Conservation (phyloP, 1,140 invertebrate species). For the Sinella curviseta region DNA sequence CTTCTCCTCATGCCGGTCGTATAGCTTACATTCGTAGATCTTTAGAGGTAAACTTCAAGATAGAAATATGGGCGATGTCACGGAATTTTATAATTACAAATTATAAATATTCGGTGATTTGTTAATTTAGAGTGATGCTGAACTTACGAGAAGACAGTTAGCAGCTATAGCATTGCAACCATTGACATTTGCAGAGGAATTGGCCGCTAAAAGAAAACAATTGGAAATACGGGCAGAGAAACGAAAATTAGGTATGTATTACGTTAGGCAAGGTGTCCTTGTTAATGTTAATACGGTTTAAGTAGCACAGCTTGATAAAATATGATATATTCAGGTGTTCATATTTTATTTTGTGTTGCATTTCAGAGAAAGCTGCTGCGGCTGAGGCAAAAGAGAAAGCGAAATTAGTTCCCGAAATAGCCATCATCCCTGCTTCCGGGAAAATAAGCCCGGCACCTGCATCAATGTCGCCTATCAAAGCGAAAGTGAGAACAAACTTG, state of each 20-base stretch:
- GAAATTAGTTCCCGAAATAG: neutral
- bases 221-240: neutral
- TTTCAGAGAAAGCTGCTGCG: neutral
- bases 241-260: neutral
- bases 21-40: neutral
- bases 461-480: neutral
- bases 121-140: neutral
- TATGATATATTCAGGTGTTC: too few species aligned
- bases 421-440: neutral
- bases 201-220: neutral
- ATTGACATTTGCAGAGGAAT: conserved; percentile 1
- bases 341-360: neutral
- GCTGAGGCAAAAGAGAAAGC: neutral
- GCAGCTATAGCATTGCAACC: neutral
- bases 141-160: neutral
- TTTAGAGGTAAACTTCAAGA: neutral
- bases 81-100: too few species aligned
- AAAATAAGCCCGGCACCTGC: neutral
- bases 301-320: too few species aligned
- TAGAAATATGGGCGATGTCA: too few species aligned
- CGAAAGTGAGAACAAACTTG: neutral
- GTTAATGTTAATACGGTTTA: too few species aligned
- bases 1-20: neutral
- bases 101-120: too few species aligned
- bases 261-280: too few species aligned